Conservation (phyloP, 1,140 invertebrate species). For the Brachionus plicatilis region DNA sequence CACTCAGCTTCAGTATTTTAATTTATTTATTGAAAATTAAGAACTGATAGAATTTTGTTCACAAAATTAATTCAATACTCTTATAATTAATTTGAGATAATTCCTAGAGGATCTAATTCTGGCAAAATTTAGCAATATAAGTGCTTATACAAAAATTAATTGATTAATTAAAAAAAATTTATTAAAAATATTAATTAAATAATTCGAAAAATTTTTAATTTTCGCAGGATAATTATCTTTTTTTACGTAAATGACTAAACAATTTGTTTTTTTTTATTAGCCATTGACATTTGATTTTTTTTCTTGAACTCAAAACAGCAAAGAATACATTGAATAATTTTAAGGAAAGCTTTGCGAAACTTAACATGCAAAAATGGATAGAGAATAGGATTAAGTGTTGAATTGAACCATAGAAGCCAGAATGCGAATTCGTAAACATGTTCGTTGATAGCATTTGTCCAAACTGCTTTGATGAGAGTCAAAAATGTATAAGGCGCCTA, state of each 20-base stretch:
- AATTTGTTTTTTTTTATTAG: not conserved
- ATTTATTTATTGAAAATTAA: not conserved
- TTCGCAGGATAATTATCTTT: not conserved
- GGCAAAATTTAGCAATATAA: not conserved
- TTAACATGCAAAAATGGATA: constrained; percentile 44
- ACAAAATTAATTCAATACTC: not conserved
- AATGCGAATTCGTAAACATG: constrained; percentile 45
- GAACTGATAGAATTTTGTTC: too few species aligned
- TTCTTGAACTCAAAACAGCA: constrained; percentile 17
- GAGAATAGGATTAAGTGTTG: constrained; percentile 47
- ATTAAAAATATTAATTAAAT: not conserved
- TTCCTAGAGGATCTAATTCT: not conserved
- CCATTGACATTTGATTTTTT: not conserved
- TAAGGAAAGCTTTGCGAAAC: constrained; percentile 42
- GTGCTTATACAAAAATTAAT: not conserved
- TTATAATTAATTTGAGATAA: not conserved
- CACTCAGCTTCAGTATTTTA: not conserved
- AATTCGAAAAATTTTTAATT: not conserved
- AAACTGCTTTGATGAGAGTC: constrained; percentile 36
- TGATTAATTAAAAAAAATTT: not conserved
- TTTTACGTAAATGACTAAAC: not conserved
- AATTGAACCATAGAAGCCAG: constrained; percentile 48
- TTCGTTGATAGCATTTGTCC: constrained; percentile 31
- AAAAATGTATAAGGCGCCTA: constrained; percentile 40
- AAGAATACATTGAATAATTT: constrained; percentile 32